Evolutionary conservation across 2,888 invertebrate species (phyloP).

Genomic region (Orgyia antiqua): DNA sequence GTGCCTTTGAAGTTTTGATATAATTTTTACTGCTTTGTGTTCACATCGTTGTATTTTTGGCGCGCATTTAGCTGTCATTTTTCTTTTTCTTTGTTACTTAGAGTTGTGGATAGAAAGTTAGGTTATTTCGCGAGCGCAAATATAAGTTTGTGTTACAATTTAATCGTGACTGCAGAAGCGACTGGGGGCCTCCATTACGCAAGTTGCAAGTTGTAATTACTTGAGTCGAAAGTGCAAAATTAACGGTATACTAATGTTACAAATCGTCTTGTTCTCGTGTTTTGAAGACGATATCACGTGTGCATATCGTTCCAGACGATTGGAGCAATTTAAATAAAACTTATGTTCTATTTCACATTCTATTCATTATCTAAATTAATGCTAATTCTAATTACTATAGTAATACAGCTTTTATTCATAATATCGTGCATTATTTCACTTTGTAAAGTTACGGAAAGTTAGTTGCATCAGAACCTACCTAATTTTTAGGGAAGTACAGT

Average conservation of each 20-base stretch:
- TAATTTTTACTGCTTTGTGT: constrained; percentile 70
- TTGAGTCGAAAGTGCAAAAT: constrained; percentile 70
- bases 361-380: no score
- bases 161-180: constrained; percentile 73
- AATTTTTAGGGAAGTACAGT: no score
- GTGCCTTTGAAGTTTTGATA: constrained; percentile 72
- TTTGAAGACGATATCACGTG: constrained; percentile 13
- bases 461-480: no score
- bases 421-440: no score
- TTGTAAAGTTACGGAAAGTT: no score
- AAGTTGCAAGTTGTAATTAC: constrained; percentile 64
- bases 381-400: no score
- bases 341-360: background rate
- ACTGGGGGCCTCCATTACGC: constrained; percentile 57
- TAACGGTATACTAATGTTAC: constrained; percentile 41
- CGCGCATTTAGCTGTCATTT: constrained; percentile 12
- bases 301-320: constrained; percentile 16
- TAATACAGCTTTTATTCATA: no score
- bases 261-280: constrained; percentile 24
- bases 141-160: constrained; percentile 37
- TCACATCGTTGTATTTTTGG: constrained; percentile 21
- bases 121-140: constrained; percentile 17
- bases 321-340: constrained; percentile 8
- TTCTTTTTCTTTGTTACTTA: constrained; percentile 19
- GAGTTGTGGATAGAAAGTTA: constrained; percentile 23